Evolutionary conservation across 2,888 invertebrate species (phyloP).

Genomic region (Drosophila atroscutellata): DNA sequence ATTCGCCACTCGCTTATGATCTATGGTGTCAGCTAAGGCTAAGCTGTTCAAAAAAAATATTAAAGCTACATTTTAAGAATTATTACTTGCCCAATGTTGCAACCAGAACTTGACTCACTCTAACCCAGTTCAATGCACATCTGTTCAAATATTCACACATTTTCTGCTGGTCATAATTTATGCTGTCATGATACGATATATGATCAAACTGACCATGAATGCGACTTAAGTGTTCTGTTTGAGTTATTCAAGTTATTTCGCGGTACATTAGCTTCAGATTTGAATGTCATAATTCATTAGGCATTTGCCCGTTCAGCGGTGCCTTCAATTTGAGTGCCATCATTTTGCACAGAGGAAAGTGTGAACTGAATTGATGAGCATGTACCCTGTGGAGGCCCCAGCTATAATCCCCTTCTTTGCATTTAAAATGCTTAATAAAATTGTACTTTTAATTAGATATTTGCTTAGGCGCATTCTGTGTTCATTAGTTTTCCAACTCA

Average conservation of each 20-base stretch:
- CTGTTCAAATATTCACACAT: conserved; percentile 53
- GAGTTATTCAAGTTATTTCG: conserved; percentile 78
- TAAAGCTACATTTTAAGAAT: not conserved
- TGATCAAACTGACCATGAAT: conserved; percentile 20
- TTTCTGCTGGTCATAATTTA: conserved; percentile 53
- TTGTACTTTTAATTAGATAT: conserved; percentile 59
- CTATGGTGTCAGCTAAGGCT: not conserved
- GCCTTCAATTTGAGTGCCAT: conserved; percentile 10
- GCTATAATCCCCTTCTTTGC: not conserved
- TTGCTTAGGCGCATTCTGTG: conserved; percentile 60
- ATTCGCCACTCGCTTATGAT: not conserved
- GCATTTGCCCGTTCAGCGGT: conserved; percentile 28
- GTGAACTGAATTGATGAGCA: not conserved
- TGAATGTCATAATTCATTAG: conserved; percentile 65
- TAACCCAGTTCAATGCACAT: not conserved
- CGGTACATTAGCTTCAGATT: conserved; percentile 69
- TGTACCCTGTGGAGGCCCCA: too few relatives aligned
- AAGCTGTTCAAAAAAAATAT: not conserved
- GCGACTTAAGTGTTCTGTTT: conserved; percentile 47
- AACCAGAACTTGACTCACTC: not conserved
- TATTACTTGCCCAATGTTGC: not conserved
- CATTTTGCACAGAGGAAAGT: not conserved
- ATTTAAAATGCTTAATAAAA: conserved; percentile 60
- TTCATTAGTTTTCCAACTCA: conserved; percentile 55
- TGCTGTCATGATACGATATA: conserved; percentile 38